phyloP scores from a whole-genome alignment of 2,797 vertebrate species.

The Scleropages formosus region DNA sequence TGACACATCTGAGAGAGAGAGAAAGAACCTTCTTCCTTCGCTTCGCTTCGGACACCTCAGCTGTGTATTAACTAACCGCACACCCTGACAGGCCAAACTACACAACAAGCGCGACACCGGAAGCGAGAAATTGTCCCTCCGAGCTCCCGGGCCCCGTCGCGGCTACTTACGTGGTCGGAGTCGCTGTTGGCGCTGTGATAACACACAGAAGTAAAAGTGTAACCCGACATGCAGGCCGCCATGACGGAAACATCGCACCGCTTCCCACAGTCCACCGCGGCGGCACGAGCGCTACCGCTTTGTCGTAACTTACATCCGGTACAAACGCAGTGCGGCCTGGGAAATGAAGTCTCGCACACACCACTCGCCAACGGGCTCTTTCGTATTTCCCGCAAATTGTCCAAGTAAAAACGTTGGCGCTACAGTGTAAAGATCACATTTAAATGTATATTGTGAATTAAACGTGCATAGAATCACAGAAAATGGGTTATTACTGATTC shows the following conservation, averaged over 20 bases:
- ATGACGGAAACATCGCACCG: constrained; percentile 87
- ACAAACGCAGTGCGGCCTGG: background rate
- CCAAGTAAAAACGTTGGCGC: too few relatives aligned
- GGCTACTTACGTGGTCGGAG: constrained; percentile 89
- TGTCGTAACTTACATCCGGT: background rate
- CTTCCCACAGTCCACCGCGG: constrained; percentile 74
- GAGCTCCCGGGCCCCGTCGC: background rate
- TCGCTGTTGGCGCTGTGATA: constrained; percentile 97
- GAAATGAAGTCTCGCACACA: background rate
- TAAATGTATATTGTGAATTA: too few relatives aligned
- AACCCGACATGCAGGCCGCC: constrained; percentile 99
- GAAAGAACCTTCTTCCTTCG: background rate
- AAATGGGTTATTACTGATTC: too few relatives aligned
- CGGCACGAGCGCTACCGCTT: background rate
- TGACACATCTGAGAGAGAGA: background rate
- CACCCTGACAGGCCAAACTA: background rate
- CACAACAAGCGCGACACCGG: background rate
- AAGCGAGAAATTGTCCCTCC: background rate
- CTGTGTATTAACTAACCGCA: too few relatives aligned
- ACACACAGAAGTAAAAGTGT: constrained; percentile 98
- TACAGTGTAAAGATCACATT: too few relatives aligned
- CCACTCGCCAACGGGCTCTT: too few relatives aligned
- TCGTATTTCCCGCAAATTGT: too few relatives aligned
- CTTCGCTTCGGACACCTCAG: background rate
- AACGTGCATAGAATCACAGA: too few relatives aligned